Evolutionary conservation across 1,140 invertebrate species (phyloP).

Genomic region (Polypedilum pembai): DNA sequence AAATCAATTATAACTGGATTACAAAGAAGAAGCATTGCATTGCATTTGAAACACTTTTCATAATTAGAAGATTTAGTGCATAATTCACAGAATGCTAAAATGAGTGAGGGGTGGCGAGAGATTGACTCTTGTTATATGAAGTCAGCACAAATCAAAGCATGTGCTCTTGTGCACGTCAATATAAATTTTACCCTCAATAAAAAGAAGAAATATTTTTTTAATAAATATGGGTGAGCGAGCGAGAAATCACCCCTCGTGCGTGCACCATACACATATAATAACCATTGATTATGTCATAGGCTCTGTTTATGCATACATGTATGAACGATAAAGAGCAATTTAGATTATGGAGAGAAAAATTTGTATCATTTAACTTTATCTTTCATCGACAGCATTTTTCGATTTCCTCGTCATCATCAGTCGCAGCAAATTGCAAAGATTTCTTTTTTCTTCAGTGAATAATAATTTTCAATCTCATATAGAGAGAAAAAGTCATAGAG

Average conservation of each 20-base stretch:
- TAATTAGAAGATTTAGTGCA: constrained; percentile 13
- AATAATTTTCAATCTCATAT: constrained; percentile 27
- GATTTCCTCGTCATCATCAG: constrained; percentile 1
- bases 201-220: no score
- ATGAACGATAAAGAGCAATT: constrained; percentile 25
- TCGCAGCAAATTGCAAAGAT: background rate
- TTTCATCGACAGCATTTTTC: background rate
- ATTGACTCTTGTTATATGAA: background rate
- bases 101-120: background rate
- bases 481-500: background rate
- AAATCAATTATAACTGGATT: constrained; percentile 18
- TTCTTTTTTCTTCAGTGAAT: background rate
- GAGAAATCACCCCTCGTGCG: constrained; percentile 5
- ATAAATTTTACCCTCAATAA: no score
- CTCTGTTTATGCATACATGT: background rate
- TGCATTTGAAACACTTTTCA: background rate
- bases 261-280: background rate
- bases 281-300: constrained; percentile 25
- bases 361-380: constrained; percentile 28
- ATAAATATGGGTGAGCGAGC: no score
- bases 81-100: background rate
- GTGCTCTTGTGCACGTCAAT: background rate
- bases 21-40: background rate
- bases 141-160: constrained; percentile 20
- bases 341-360: constrained; percentile 27